Conservation (phyloP, 2,113 vertebrate species). For the Tupaia chinensis region DNA sequence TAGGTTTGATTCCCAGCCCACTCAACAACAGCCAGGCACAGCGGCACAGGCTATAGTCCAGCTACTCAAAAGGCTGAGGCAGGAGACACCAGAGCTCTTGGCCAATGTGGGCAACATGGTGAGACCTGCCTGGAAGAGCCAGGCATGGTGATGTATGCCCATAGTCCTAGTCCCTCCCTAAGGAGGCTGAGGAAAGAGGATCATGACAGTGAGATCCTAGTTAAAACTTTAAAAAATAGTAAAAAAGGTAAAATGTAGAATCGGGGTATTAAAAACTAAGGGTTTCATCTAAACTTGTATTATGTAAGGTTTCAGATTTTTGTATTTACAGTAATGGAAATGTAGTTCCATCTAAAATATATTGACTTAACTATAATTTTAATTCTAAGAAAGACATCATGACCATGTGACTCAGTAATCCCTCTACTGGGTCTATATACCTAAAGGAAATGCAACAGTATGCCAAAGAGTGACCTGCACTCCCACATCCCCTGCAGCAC, state of each 20-base stretch:
- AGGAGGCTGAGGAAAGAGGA: no score
- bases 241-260: conserved; percentile 9
- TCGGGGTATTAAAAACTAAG: not conserved
- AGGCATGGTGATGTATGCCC: no score
- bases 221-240: not conserved
- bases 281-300: not conserved
- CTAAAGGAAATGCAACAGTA: not conserved
- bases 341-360: not conserved
- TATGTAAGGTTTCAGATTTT: not conserved
- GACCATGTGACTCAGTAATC: not conserved
- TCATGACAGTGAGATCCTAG: not conserved
- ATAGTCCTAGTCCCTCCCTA: no score
- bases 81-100: no score
- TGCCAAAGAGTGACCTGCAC: not conserved
- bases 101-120: no score
- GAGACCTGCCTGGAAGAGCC: no score
- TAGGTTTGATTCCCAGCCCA: no score
- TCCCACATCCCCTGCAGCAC: not conserved
- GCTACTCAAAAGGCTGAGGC: no score
- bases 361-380: not conserved
- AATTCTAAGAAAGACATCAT: not conserved
- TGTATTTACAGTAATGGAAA: not conserved
- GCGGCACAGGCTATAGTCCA: no score
- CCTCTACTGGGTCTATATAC: not conserved
- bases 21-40: no score